Conservation (phyloP, 2,888 invertebrate genomes). For the Tipula confusa region DNA sequence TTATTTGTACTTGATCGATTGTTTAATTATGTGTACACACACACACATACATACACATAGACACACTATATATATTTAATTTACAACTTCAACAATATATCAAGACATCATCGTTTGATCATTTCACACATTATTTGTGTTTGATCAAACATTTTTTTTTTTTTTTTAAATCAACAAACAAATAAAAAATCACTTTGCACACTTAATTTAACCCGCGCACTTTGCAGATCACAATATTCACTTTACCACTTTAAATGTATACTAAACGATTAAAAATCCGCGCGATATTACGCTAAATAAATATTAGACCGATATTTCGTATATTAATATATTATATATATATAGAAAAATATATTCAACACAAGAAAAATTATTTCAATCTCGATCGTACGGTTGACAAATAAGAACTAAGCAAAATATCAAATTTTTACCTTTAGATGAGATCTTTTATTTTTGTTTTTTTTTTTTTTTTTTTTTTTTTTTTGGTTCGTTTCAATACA, state of each 20-base stretch:
- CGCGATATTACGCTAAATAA: neutral
- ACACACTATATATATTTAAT: too few relatives aligned
- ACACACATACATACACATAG: too few relatives aligned
- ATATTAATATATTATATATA: too few relatives aligned
- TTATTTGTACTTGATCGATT: too few relatives aligned
- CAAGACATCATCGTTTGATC: neutral
- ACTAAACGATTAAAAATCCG: neutral
- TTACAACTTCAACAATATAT: neutral
- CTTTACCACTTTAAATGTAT: neutral
- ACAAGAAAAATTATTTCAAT: neutral
- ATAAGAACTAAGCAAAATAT: constrained; percentile 29
- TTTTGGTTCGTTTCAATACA: constrained; percentile 6
- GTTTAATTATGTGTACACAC: neutral
- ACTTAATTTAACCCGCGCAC: neutral
- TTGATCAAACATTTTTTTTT: too few relatives aligned
- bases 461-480: constrained; percentile 20
- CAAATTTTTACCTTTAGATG: constrained; percentile 29
- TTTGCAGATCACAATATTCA: too few relatives aligned
- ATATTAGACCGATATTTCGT: too few relatives aligned
- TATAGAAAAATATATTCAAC: neutral
- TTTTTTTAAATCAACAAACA: neutral
- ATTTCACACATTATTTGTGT: neutral
- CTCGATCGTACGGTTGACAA: constrained; percentile 29
- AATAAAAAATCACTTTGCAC: neutral
- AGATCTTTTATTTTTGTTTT: too few relatives aligned